Percentiles rank a stretch among this genome's conserved stretches.
Conservation (phyloP, 2,888 invertebrate genomes). For the Microctonus aethiopoides region DNA sequence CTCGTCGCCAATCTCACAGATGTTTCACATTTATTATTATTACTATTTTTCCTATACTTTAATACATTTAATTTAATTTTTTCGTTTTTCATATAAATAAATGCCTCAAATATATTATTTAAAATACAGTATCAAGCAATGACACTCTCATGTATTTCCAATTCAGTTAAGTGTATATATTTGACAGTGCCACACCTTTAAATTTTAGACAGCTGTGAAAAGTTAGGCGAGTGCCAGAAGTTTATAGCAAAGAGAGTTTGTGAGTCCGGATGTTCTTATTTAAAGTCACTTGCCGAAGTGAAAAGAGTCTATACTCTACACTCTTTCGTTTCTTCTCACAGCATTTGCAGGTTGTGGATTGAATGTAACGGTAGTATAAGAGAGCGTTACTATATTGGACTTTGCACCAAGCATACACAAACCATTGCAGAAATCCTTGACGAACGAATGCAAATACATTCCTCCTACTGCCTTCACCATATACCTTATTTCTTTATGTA, state of each 20-base stretch:
- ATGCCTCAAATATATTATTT: not conserved
- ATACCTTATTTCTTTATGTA: not conserved
- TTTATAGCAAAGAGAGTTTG: constrained; percentile 20
- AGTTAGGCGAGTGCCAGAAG: not conserved
- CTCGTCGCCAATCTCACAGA: not conserved
- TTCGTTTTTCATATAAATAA: not conserved
- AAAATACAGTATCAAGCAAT: not conserved
- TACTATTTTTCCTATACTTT: too few relatives aligned
- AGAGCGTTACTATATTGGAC: constrained; percentile 22
- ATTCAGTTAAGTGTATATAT: not conserved
- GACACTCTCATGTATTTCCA: not conserved
- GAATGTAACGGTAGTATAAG: constrained; percentile 3
- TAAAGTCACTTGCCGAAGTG: constrained; percentile 11
- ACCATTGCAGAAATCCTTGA: constrained; percentile 33
- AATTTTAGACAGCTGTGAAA: constrained; percentile 2
- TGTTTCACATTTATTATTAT: constrained; percentile 1
- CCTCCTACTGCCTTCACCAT: constrained; percentile 5
- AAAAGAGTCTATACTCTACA: not conserved
- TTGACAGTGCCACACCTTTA: not conserved
- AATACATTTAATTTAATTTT: not conserved
- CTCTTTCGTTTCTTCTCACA: not conserved
- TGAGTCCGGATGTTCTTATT: constrained; percentile 2
- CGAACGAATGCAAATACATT: constrained; percentile 44
- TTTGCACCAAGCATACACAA: constrained; percentile 10
- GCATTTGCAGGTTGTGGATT: not conserved